Evolutionary conservation across 2,113 vertebrate species (phyloP).

Genomic region (Coryphaenoides rupestris): DNA sequence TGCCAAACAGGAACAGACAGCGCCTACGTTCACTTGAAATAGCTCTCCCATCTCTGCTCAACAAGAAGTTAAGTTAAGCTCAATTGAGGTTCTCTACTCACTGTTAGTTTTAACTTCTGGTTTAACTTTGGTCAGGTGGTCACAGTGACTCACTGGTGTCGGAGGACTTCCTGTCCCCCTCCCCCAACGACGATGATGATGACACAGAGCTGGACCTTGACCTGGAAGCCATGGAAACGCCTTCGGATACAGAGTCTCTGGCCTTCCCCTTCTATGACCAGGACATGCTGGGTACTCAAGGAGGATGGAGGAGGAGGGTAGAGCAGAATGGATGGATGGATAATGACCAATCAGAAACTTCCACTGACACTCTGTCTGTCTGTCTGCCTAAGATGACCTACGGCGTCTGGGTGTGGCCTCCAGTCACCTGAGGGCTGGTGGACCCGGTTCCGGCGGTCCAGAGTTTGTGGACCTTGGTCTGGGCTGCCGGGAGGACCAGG

Average conservation of each 20-base stretch:
- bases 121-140: conserved; percentile 36
- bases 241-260: conserved; percentile 76
- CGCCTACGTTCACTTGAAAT: no score
- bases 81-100: no score
- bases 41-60: no score
- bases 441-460: not conserved
- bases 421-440: not conserved
- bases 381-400: conserved; percentile 65
- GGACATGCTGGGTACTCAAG: conserved; percentile 47
- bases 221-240: conserved; percentile 77
- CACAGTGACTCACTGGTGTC: conserved; percentile 34
- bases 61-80: no score
- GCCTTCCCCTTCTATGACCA: conserved; percentile 64
- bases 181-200: conserved; percentile 52
- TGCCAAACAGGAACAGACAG: no score
- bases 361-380: not conserved
- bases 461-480: conserved; percentile 24
- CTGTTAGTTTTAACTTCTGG: no score
- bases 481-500: conserved; percentile 59
- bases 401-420: conserved; percentile 46
- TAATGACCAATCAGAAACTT: not conserved
- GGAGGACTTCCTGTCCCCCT: conserved; percentile 47
- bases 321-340: not conserved
- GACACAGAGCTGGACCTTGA: conserved; percentile 63
- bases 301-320: conserved; percentile 66